Conservation (phyloP, 2,113 vertebrate species). For the Myodes glareolus region DNA sequence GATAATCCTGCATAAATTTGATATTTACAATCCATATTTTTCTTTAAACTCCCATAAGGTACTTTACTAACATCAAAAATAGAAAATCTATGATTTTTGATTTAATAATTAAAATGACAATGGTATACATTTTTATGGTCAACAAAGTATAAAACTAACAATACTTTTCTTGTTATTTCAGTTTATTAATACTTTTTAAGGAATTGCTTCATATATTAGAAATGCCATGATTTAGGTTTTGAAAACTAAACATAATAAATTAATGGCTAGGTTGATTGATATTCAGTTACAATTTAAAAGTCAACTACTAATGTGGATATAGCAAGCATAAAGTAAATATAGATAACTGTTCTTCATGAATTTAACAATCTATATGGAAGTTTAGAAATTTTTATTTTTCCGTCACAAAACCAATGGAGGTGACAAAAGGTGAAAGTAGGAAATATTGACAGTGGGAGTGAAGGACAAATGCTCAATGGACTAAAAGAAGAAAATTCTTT, state of each 20-base stretch:
- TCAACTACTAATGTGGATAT: not conserved
- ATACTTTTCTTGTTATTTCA: slow-evolving; percentile 28
- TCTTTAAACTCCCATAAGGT: slow-evolving; percentile 14
- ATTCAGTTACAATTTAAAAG: slow-evolving; percentile 30
- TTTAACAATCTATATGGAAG: slow-evolving; percentile 22
- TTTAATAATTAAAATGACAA: slow-evolving; percentile 20
- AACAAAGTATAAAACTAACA: slow-evolving; percentile 47
- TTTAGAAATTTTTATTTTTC: slow-evolving; percentile 49
- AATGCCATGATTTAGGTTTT: slow-evolving; percentile 30
- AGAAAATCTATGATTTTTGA: not conserved
- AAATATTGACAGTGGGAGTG: not conserved
- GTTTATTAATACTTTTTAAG: slow-evolving; percentile 28
- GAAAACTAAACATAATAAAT: not conserved
- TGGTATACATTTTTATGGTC: not conserved
- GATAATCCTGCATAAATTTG: not conserved
- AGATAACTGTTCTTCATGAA: not conserved
- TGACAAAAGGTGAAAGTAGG: not conserved
- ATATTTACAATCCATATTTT: not conserved
- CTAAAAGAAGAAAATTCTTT: not conserved
- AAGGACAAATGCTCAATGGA: not conserved
- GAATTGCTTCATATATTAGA: slow-evolving; percentile 37
- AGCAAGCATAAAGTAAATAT: not conserved
- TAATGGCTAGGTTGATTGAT: slow-evolving; percentile 37
- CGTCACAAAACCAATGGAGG: not conserved
- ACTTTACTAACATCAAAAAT: slow-evolving; percentile 28